Evolutionary conservation across 2,797 vertebrate genomes (phyloP).

Genomic region (Pelobates cultripes): DNA sequence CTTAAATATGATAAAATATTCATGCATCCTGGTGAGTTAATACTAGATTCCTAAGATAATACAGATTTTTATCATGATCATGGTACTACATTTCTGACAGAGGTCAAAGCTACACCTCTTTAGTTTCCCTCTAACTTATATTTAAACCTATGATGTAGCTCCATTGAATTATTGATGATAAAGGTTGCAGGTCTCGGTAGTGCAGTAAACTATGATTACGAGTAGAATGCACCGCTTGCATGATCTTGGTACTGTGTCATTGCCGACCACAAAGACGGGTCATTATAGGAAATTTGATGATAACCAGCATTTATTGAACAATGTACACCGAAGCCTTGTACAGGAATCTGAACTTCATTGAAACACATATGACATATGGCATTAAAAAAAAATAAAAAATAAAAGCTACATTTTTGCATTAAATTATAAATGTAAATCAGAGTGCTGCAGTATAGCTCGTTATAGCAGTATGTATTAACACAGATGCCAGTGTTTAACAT

Average conservation of each 20-base stretch:
- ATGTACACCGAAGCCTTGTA: neutral
- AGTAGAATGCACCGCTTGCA: neutral
- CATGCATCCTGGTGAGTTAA: neutral
- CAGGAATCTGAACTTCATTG: neutral
- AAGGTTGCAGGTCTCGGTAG: neutral
- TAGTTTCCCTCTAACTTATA: slow-evolving; percentile 6
- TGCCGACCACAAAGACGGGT: neutral
- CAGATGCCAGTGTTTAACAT: slow-evolving; percentile 16
- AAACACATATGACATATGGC: neutral
- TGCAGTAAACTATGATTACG: neutral
- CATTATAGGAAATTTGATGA: neutral
- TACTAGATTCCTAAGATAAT: slow-evolving; percentile 7
- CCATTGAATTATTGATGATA: slow-evolving; percentile 6
- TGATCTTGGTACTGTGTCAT: neutral
- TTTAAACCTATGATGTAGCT: slow-evolving; percentile 7
- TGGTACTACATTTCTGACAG: neutral
- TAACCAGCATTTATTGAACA: neutral
- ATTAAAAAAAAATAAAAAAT: too few relatives aligned
- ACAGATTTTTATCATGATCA: neutral
- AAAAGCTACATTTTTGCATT: neutral
- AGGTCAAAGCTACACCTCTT: slow-evolving; percentile 2
- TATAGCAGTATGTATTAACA: neutral
- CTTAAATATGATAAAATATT: neutral
- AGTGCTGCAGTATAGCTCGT: neutral
- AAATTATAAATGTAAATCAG: too few relatives aligned